These are phyloP conservation scores for Scelioninae gen. 2 DNA, from an alignment of 2,888 invertebrate species.

Conservation along the genomic window DNA sequence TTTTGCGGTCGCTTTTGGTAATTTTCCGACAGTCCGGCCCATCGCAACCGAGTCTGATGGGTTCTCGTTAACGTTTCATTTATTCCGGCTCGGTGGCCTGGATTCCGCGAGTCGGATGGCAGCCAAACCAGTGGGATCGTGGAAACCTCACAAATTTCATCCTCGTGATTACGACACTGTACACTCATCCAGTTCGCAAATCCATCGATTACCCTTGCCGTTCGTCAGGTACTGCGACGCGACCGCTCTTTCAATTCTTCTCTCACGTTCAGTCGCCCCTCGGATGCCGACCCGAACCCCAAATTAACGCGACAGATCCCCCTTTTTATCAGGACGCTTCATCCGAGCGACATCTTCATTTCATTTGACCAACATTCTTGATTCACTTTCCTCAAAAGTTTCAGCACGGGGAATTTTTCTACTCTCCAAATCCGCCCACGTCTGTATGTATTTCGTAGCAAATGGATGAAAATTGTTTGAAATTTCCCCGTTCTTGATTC, in stretches of 20 bases:
- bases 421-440: too few relatives aligned
- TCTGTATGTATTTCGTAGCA: too few relatives aligned
- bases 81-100: slow-evolving; percentile 62
- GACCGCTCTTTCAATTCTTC: slow-evolving; percentile 23
- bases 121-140: slow-evolving; percentile 57
- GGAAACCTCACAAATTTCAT: slow-evolving; percentile 63
- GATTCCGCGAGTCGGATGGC: slow-evolving; percentile 55
- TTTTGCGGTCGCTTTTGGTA: slow-evolving; percentile 39
- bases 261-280: slow-evolving; percentile 23
- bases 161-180: slow-evolving; percentile 57
- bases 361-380: too few relatives aligned
- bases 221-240: slow-evolving; percentile 28
- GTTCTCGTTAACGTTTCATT: slow-evolving; percentile 63
- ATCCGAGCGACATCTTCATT: slow-evolving; percentile 36
- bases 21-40: slow-evolving; percentile 52
- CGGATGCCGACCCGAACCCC: slow-evolving; percentile 29
- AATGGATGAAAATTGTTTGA: too few relatives aligned
- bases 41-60: slow-evolving; percentile 53
- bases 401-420: too few relatives aligned
- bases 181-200: slow-evolving; percentile 61
- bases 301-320: slow-evolving; percentile 23
- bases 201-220: slow-evolving; percentile 63
- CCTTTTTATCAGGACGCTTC: slow-evolving; percentile 27
- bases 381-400: background rate
- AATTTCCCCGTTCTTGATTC: too few relatives aligned